Evolutionary conservation across 2,113 vertebrate genomes (phyloP).

Genomic region (Alosa alosa): DNA sequence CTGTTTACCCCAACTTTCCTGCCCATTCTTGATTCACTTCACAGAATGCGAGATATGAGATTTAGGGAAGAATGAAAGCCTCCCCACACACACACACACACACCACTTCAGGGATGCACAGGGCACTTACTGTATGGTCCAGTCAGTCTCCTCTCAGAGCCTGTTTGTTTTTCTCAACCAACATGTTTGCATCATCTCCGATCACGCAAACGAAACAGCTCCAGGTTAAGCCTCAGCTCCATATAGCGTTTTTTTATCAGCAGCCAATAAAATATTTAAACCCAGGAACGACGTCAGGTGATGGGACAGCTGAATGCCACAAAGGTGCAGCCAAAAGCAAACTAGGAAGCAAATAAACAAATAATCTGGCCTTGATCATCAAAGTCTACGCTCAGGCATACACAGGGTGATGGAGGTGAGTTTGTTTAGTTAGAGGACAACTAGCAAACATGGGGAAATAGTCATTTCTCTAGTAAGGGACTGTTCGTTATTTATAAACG

Average conservation of each 20-base stretch:
- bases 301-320: not conserved
- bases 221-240: not conserved
- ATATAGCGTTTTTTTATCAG: not conserved
- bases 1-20: not conserved
- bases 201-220: slow-evolving; percentile 1
- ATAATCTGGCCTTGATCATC: not conserved
- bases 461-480: too few species aligned
- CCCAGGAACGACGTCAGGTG: not conserved
- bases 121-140: not conserved
- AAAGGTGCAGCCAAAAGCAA: not conserved
- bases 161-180: not conserved
- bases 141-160: not conserved
- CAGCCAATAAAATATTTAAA: not conserved
- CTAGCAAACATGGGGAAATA: not conserved
- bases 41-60: not conserved
- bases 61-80: not conserved
- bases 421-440: not conserved
- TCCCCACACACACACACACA: too few species aligned
- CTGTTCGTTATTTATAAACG: too few species aligned
- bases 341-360: not conserved
- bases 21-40: not conserved
- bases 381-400: not conserved
- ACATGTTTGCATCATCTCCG: slow-evolving; percentile 8
- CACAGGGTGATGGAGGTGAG: not conserved
- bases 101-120: slow-evolving; percentile 12